Percentiles rank a stretch among this genome's conserved stretches.
Evolutionary conservation across 2,797 vertebrate species (phyloP).

Genomic region (Leontocebus nigricollis): DNA sequence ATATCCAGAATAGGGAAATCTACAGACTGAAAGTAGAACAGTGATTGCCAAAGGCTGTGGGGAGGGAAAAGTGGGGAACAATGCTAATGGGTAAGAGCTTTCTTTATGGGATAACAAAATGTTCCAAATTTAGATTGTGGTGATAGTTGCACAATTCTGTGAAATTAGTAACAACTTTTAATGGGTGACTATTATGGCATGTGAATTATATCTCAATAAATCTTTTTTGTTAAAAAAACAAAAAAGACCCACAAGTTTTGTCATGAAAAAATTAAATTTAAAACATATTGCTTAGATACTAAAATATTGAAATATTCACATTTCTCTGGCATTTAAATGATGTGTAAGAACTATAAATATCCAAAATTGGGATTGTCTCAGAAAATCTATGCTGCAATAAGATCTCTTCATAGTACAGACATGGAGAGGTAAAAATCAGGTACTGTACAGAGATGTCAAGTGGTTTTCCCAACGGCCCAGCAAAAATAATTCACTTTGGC

Average conservation of each 20-base stretch:
- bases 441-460: not conserved
- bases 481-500: not conserved
- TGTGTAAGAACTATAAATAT: not conserved
- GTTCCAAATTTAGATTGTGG: not conserved
- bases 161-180: not conserved
- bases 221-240: not conserved
- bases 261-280: not conserved
- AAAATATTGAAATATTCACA: slow-evolving; percentile 29
- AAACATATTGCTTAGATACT: not conserved
- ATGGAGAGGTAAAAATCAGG: not conserved
- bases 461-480: not conserved
- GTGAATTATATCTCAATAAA: slow-evolving; percentile 21
- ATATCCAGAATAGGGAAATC: not conserved
- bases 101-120: not conserved
- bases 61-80: not conserved
- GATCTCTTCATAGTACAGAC: not conserved
- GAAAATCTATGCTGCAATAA: not conserved
- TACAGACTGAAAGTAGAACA: not conserved
- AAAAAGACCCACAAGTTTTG: not conserved
- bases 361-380: not conserved
- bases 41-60: not conserved
- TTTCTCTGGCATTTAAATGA: slow-evolving; percentile 39
- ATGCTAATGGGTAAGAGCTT: not conserved
- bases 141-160: not conserved
- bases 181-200: not conserved